Conservation (phyloP, 2,888 invertebrate genomes). For the Homarus gammarus region DNA sequence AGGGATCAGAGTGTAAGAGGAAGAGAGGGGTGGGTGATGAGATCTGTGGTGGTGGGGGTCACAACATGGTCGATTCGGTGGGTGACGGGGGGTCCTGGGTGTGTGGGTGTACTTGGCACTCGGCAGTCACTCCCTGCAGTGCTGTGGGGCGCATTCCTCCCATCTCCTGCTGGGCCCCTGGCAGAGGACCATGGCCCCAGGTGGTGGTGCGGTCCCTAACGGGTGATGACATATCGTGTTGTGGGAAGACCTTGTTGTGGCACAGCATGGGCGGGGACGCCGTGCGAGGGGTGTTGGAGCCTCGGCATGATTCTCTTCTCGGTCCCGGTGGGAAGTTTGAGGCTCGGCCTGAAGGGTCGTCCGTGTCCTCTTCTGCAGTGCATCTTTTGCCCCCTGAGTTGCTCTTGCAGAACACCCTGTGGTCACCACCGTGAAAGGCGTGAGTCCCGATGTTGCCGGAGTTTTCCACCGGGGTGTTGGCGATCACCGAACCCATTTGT, state of each 20-base stretch:
- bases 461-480: not conserved
- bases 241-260: constrained; percentile 66
- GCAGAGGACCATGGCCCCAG: constrained; percentile 29
- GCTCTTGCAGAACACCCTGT: constrained; percentile 31
- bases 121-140: constrained; percentile 43
- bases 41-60: constrained; percentile 53
- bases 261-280: constrained; percentile 51
- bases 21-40: not conserved
- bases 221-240: constrained; percentile 10
- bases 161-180: constrained; percentile 12
- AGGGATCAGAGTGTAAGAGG: not conserved
- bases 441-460: not conserved
- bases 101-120: constrained; percentile 57
- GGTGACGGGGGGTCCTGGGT: constrained; percentile 56
- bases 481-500: not conserved
- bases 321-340: constrained; percentile 32
- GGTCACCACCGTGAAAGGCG: not conserved
- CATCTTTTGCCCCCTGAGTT: constrained; percentile 33
- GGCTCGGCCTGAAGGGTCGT: constrained; percentile 16
- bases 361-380: constrained; percentile 21
- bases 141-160: constrained; percentile 22
- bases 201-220: constrained; percentile 30
- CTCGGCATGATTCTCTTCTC: constrained; percentile 29
- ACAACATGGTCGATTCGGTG: constrained; percentile 70
- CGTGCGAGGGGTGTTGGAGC: constrained; percentile 14